These are phyloP conservation scores for Crematogaster levior DNA, from an alignment of 2,888 invertebrate genomes.

Conservation along the genomic window DNA sequence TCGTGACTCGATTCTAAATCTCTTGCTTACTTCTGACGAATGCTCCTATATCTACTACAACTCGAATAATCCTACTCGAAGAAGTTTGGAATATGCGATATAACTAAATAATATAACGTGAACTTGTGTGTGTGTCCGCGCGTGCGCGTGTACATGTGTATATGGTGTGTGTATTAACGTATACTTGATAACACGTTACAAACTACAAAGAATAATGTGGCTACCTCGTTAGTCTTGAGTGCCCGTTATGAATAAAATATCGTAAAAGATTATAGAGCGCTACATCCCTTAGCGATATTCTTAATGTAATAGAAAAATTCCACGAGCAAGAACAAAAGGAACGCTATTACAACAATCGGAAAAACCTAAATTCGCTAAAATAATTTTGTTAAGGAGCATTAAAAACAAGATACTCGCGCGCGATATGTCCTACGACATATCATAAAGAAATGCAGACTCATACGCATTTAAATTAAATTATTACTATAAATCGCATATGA, in stretches of 20 bases:
- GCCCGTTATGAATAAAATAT: slow-evolving; percentile 54
- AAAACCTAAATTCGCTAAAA: slow-evolving; percentile 52
- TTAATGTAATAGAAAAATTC: slow-evolving; percentile 44
- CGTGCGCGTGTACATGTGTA: slow-evolving; percentile 32
- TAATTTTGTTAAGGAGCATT: slow-evolving; percentile 59
- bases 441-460: slow-evolving; percentile 77
- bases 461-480: slow-evolving; percentile 57
- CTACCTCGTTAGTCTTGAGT: slow-evolving; percentile 47
- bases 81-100: slow-evolving; percentile 58
- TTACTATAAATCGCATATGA: slow-evolving; percentile 32
- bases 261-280: slow-evolving; percentile 54
- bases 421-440: slow-evolving; percentile 69
- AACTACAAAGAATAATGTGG: slow-evolving; percentile 52
- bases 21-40: slow-evolving; percentile 28
- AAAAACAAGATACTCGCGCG: slow-evolving; percentile 58
- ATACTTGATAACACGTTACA: slow-evolving; percentile 42
- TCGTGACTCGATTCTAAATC: slow-evolving; percentile 54
- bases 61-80: slow-evolving; percentile 62
- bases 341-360: slow-evolving; percentile 24
- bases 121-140: slow-evolving; percentile 24
- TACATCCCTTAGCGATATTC: slow-evolving; percentile 60
- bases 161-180: slow-evolving; percentile 23
- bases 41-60: slow-evolving; percentile 46
- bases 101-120: slow-evolving; percentile 36
- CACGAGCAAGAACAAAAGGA: slow-evolving; percentile 13